Percentiles rank a stretch among this genome's conserved stretches.
These are phyloP conservation scores for Trachymyrmex septentrionalis DNA, from an alignment of 1,140 invertebrate species.

Conservation along the genomic window DNA sequence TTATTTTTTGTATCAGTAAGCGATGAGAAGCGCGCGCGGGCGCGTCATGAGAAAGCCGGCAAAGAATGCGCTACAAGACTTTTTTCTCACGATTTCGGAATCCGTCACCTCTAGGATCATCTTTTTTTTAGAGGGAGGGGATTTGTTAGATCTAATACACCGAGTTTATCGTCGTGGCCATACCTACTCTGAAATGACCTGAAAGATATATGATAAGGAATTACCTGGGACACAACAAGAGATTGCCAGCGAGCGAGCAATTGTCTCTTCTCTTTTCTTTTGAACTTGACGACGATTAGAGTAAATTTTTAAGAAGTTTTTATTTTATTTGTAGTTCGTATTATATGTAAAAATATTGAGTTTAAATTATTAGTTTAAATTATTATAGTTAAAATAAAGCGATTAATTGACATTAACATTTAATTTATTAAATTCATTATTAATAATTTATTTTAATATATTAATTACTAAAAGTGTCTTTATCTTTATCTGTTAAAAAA, in stretches of 20 bases:
- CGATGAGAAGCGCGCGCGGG: slow-evolving; percentile 57
- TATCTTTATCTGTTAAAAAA: slow-evolving; percentile 4
- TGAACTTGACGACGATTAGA: background rate
- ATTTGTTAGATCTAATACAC: slow-evolving; percentile 35
- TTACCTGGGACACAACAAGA: background rate
- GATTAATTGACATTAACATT: background rate
- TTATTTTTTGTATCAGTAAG: slow-evolving; percentile 67
- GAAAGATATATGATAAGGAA: background rate
- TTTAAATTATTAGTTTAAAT: background rate
- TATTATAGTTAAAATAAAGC: too few species aligned
- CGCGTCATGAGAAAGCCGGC: slow-evolving; percentile 66
- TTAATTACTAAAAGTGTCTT: background rate
- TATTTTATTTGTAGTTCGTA: background rate
- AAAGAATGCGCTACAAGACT: background rate
- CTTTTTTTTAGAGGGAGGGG: background rate
- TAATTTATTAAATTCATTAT: background rate
- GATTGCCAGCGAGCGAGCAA: background rate
- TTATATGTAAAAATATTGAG: background rate
- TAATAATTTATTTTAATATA: slow-evolving; percentile 3
- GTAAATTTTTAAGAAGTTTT: background rate
- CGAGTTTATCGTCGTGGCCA: slow-evolving; percentile 41
- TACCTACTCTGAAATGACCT: background rate
- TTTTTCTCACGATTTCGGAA: slow-evolving; percentile 75
- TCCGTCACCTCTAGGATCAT: slow-evolving; percentile 21
- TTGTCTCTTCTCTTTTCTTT: background rate